These are phyloP conservation scores for Trididemnum miniatum DNA, from an alignment of 23 tunicate genomes.

Conservation along the genomic window DNA sequence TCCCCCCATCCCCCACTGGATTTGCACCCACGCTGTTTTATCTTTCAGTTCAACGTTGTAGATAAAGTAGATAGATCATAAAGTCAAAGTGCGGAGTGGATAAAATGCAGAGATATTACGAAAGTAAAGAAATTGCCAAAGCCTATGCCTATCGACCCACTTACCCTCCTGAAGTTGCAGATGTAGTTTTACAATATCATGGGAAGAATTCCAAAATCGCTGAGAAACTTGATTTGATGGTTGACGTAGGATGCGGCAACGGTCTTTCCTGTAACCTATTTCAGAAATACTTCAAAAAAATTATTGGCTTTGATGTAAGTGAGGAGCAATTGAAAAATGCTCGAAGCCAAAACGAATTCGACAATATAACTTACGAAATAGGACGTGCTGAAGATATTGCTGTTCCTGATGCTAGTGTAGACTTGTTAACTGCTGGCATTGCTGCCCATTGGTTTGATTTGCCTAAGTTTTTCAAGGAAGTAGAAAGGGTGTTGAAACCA, in stretches of 20 bases:
- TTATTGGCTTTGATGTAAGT: slow-evolving; percentile 49
- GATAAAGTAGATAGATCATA: no score
- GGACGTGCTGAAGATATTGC: slow-evolving; percentile 55
- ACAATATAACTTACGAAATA: slow-evolving; percentile 26
- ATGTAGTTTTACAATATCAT: not conserved
- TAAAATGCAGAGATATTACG: not conserved
- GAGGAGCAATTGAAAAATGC: slow-evolving; percentile 48
- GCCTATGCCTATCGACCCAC: slow-evolving; percentile 24
- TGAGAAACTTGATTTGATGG: slow-evolving; percentile 28
- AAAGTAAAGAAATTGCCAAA: not conserved
- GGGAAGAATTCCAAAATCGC: not conserved
- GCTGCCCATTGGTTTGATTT: slow-evolving; percentile 81
- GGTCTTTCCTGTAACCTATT: slow-evolving; percentile 49
- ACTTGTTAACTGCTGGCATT: slow-evolving; percentile 55
- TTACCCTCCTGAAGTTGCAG: slow-evolving; percentile 23
- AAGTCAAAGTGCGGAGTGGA: no score
- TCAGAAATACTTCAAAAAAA: slow-evolving; percentile 32
- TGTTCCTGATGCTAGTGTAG: slow-evolving; percentile 40
- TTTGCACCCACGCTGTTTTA: no score
- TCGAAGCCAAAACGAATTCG: slow-evolving; percentile 5
- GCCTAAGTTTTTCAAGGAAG: slow-evolving; percentile 52
- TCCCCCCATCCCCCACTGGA: no score
- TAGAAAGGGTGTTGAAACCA: slow-evolving; percentile 63
- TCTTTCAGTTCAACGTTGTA: no score
- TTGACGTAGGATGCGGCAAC: slow-evolving; percentile 74